Percentiles rank a stretch among this genome's conserved stretches.
phyloP scores from a whole-genome alignment of 2,888 invertebrate genomes.

The Drosophila longiperda region DNA sequence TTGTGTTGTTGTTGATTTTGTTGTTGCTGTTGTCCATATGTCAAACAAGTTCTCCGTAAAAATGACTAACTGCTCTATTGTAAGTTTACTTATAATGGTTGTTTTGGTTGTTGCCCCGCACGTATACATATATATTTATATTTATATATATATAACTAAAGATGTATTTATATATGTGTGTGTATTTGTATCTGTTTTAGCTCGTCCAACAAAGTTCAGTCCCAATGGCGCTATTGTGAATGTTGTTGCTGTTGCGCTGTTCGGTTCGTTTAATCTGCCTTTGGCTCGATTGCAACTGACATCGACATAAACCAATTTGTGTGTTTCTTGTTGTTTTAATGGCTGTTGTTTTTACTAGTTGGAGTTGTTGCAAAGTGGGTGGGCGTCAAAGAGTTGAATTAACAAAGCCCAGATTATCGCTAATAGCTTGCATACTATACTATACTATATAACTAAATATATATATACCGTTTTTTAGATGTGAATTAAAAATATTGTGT shows the following conservation, averaged over 20 bases:
- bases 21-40: conserved; percentile 24
- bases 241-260: conserved; percentile 2
- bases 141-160: background rate
- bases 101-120: conserved; percentile 2
- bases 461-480: background rate
- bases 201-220: conserved; percentile 42
- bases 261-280: conserved; percentile 42
- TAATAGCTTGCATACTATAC: conserved; percentile 8
- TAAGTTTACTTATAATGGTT: conserved; percentile 15
- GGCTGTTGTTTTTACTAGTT: conserved; percentile 4
- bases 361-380: conserved; percentile 11
- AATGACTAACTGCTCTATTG: conserved; percentile 40
- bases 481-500: background rate
- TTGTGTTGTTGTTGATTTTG: conserved; percentile 10
- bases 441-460: background rate
- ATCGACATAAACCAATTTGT: conserved; percentile 48
- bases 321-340: conserved; percentile 10
- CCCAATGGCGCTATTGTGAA: conserved; percentile 18
- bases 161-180: background rate
- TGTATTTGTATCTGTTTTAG: conserved; percentile 17
- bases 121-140: background rate
- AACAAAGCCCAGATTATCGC: conserved; percentile 26
- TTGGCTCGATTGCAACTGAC: conserved; percentile 50
- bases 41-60: conserved; percentile 29
- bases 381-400: conserved; percentile 19